phyloP scores from a whole-genome alignment of 2,113 vertebrate species.

The Nymphicus hollandicus region DNA sequence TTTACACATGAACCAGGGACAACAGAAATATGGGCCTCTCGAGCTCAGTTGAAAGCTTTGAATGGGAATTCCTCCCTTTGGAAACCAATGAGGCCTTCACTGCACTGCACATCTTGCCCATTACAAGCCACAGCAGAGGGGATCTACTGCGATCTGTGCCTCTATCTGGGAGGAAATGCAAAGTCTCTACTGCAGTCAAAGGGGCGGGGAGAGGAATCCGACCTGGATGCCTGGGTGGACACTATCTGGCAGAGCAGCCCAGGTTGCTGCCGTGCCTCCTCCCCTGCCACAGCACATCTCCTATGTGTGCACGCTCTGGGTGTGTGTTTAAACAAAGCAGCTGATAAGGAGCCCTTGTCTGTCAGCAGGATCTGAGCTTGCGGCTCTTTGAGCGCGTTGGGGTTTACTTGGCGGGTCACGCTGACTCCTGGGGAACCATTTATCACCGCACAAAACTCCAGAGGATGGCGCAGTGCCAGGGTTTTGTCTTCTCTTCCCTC shows the following conservation, averaged over 20 bases:
- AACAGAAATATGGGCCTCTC: background rate
- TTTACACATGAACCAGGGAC: background rate
- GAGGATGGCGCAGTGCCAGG: slow-evolving; percentile 28
- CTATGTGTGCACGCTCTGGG: background rate
- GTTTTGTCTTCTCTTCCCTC: slow-evolving; percentile 22
- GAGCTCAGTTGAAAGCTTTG: background rate
- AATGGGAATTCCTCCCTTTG: background rate
- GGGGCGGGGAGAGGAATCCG: background rate
- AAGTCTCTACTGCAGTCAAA: background rate
- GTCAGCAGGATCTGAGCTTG: slow-evolving; percentile 60
- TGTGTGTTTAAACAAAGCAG: slow-evolving; percentile 34
- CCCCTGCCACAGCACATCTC: background rate
- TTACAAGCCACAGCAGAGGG: background rate
- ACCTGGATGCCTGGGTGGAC: background rate
- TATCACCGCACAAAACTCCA: slow-evolving; percentile 53
- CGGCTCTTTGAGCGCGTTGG: slow-evolving; percentile 48
- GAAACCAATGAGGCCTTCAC: background rate
- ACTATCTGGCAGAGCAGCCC: background rate
- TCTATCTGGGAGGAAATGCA: background rate
- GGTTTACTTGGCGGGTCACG: slow-evolving; percentile 62
- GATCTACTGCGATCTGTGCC: background rate
- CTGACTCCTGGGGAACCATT: slow-evolving; percentile 57
- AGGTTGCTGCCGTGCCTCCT: background rate
- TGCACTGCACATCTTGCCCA: background rate
- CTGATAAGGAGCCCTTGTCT: slow-evolving; percentile 58